Base-by-base conservation (phyloP, 2,113 vertebrate genomes). In the Sprattus sprattus region DNA sequence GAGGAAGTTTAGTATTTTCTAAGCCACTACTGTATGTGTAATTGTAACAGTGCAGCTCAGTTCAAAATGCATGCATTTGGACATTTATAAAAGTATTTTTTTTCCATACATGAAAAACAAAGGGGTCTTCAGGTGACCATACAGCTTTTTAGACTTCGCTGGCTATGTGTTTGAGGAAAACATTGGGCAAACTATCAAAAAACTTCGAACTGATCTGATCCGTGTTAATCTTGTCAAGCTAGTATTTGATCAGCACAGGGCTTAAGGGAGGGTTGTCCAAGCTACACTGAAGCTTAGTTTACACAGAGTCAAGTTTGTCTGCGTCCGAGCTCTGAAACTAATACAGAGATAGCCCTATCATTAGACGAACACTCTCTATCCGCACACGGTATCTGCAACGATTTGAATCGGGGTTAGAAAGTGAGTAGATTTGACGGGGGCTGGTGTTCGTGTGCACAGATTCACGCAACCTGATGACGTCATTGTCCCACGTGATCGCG, bases 221-320 rank as follows among this genome's bases (percentile, higher is more conserved):
- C 28, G 13, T 78, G 71, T 78, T 78, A 32, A 78, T 78, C 25
- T 78, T 78, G 71, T 78, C 71, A 78, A 78, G 39, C 11, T 32
- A 39, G 28, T 78, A 32, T 78, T 32, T 32, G 28, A 39, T 78
- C 71, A 44, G 32, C 71, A 32, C 39, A 32, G 28, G 71, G 71
- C 6, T 39, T 78, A 78, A 32, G 71, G 64, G 64, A 32, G 10
- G 3, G 44, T 15, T 78, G 25, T 32, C 25, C 71, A 39, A 78
- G 32, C 10, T 32, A 32, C 71, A 39, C 18, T 52, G 28, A 32
- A n/a, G 8, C 64, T 67, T n/a, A n/a, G n/a, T n/a, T n/a, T n/a
- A n/a, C n/a, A n/a, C n/a, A n/a, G n/a, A n/a, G n/a, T n/a, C n/a
- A n/a, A n/a, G n/a, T n/a, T n/a, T n/a, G n/a, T n/a, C n/a, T n/a